Percentiles rank a stretch among this genome's conserved stretches.
phyloP scores from a whole-genome alignment of 2,797 vertebrate genomes.

The Notamacropus eugenii region DNA sequence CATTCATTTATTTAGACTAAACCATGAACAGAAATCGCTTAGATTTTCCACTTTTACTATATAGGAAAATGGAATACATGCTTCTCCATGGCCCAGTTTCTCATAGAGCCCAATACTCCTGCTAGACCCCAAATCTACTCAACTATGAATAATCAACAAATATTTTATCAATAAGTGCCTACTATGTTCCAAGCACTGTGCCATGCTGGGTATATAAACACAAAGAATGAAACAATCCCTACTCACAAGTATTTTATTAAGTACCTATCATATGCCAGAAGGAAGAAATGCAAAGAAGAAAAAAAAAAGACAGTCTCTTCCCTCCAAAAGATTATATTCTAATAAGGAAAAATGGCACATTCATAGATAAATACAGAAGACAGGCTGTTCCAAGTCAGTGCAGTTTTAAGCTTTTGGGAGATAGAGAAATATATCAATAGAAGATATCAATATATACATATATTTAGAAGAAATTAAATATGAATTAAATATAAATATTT shows the following conservation, averaged over 20 bases:
- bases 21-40: background rate
- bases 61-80: background rate
- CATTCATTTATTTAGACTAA: background rate
- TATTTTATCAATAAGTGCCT: background rate
- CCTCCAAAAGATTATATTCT: background rate
- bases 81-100: background rate
- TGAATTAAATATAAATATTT: background rate
- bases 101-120: background rate
- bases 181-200: background rate
- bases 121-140: background rate
- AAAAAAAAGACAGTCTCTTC: background rate
- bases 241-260: background rate
- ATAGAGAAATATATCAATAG: background rate
- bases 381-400: background rate
- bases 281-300: background rate
- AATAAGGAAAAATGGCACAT: background rate
- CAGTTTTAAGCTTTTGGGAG: background rate
- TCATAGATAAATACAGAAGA: background rate
- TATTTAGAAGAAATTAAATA: background rate
- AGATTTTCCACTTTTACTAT: background rate
- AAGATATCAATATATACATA: background rate
- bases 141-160: background rate
- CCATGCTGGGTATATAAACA: background rate
- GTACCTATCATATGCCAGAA: background rate
- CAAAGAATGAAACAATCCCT: background rate